Evolutionary conservation across 2,113 vertebrate species (phyloP), one percentile per base, ranked within the genome.

Genomic region (Brachyistius frenatus): DNA sequence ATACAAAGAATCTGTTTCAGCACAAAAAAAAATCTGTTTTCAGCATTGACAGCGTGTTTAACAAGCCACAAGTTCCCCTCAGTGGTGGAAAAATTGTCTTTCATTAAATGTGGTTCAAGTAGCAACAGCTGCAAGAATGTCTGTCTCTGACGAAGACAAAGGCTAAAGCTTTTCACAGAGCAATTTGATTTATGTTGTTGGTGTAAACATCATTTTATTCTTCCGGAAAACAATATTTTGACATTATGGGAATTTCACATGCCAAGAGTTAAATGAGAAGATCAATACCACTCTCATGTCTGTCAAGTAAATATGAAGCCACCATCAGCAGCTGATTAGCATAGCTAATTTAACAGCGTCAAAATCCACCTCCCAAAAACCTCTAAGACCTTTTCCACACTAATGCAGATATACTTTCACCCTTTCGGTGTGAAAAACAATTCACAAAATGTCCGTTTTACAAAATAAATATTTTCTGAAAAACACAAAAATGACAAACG

Each of bases 41-140:
- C 66, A 86, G 76, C 76, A 49, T 49, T 23, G 63, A 79, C 73
- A 60, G 50, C 49, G 66, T 70, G 62, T 82, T 91, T 86, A 86
- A 91, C 81, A 75, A 83, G 83, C 81, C 78, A 60, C 71, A 76
- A 71, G 78, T 64, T 74, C 52, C 63, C 66, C 57, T 80, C 61
- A 9, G 71, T 50, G 41, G 66, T 65, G 62, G 72, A 64, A 78
- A 80, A 79, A 70, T 80, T 75, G 77, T 84, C 79, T 91, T 83
- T 77, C 71, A 73, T 89, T 86, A 86, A 80, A 83, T 70, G 83
- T 84, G 87, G 84, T 88, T 78, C 39, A 88, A 82, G 88, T 77
- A 87, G 84, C 81, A 87, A 78, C 80, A 81, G 86, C 84, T 87
- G 76, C 65, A 64, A 66, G 73, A 52, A 30, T n/a, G 52, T 67